phyloP scores from a whole-genome alignment of 1,140 invertebrate species.

The Zaprionus taronus region DNA sequence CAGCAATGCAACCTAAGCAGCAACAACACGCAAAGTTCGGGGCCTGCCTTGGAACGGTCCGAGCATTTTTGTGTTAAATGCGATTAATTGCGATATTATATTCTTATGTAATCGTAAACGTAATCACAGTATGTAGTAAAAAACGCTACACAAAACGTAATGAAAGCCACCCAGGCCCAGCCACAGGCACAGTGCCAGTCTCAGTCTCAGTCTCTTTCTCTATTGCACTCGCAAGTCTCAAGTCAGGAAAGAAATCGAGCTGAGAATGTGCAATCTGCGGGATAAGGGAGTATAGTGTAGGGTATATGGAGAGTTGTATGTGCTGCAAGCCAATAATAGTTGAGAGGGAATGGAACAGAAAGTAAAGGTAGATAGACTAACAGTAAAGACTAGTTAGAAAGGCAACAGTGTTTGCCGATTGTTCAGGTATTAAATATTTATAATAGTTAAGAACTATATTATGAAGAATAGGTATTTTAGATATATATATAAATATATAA shows the following conservation, averaged over 20 bases:
- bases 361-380: background rate
- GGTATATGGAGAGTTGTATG: background rate
- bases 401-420: no score
- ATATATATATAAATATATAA: no score
- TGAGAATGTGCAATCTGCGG: background rate
- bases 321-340: background rate
- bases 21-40: constrained; percentile 66
- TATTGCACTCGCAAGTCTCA: background rate
- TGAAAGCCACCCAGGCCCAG: constrained; percentile 40
- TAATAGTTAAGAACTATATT: no score
- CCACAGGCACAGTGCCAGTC: background rate
- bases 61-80: constrained; percentile 81
- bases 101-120: constrained; percentile 83
- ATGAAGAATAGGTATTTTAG: no score
- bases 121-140: constrained; percentile 71
- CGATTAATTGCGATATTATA: constrained; percentile 83
- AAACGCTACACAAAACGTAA: constrained; percentile 72
- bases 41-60: constrained; percentile 62
- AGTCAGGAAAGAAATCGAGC: background rate
- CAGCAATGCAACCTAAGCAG: constrained; percentile 8
- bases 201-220: background rate
- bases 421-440: no score
- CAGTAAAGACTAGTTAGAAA: background rate
- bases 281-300: background rate
- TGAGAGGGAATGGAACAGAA: background rate